A percentile compares a stretch with the other conserved stretches of the same genome.
Evolutionary conservation across 2,113 vertebrate genomes (phyloP).

Genomic region (Pachycephala philippinensis): DNA sequence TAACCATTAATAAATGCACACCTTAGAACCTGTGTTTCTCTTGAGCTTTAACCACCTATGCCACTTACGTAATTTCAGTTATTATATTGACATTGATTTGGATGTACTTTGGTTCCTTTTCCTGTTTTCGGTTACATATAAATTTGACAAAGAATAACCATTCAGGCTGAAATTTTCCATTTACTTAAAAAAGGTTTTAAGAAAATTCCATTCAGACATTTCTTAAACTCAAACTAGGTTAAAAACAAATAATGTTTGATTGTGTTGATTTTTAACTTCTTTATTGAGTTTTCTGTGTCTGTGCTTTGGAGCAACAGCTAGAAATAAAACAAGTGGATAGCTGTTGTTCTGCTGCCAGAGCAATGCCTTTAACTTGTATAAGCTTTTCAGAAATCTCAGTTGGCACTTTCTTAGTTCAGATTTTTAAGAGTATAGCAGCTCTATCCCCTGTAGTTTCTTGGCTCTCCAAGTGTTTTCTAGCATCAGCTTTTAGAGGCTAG

Average conservation of each 20-base stretch:
- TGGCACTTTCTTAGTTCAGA: neutral
- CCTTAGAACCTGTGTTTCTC: neutral
- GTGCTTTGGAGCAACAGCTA: neutral
- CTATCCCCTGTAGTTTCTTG: neutral
- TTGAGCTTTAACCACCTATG: neutral
- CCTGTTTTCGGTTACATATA: neutral
- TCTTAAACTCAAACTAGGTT: neutral
- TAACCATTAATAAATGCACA: neutral
- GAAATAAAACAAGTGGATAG: neutral
- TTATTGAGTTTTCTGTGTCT: neutral
- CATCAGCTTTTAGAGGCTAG: neutral
- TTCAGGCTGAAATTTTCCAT: neutral
- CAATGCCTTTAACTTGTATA: neutral
- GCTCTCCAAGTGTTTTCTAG: neutral
- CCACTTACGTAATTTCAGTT: neutral
- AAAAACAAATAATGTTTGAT: neutral
- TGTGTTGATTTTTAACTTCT: neutral
- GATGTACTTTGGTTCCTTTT: neutral
- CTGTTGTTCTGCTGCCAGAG: neutral
- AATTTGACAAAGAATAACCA: neutral
- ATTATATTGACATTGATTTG: neutral
- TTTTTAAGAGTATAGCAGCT: neutral
- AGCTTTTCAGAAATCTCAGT: neutral
- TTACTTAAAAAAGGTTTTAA: neutral
- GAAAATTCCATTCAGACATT: neutral